Evolutionary conservation across 2,888 invertebrate genomes (phyloP).

Genomic region (Sturmia bella): DNA sequence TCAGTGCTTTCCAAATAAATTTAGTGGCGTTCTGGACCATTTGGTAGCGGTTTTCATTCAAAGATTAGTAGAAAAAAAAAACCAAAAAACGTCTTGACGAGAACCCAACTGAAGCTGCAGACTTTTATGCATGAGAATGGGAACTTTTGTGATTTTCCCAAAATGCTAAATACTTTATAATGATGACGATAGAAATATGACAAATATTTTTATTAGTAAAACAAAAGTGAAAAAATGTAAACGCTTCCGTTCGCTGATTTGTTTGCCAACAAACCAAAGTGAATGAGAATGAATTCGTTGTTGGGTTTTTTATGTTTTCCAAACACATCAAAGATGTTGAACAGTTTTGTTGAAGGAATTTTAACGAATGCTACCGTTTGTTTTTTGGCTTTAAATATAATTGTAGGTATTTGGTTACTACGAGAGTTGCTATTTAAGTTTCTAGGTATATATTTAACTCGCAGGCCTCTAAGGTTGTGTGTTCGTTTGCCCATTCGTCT

Average conservation of each 20-base stretch:
- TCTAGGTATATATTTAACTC: constrained; percentile 16
- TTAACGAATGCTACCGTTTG: constrained; percentile 69
- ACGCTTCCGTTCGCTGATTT: constrained; percentile 64
- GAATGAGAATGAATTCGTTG: not conserved
- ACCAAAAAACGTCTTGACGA: not conserved
- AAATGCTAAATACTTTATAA: constrained; percentile 34
- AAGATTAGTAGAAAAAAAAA: not conserved
- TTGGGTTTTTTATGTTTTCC: not conserved
- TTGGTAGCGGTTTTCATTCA: constrained; percentile 61
- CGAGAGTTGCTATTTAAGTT: constrained; percentile 37
- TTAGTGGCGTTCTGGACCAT: constrained; percentile 51
- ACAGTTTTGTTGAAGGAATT: constrained; percentile 46
- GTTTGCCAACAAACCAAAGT: not conserved
- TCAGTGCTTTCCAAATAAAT: constrained; percentile 20
- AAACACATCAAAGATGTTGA: not conserved
- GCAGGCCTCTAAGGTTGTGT: not conserved
- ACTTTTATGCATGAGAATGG: constrained; percentile 42
- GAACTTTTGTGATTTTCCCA: constrained; percentile 49
- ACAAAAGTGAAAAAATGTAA: constrained; percentile 60
- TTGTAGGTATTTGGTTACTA: constrained; percentile 46
- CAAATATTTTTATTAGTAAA: constrained; percentile 69
- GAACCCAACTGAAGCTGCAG: constrained; percentile 18
- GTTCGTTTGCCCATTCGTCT: not conserved
- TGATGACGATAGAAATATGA: constrained; percentile 51
- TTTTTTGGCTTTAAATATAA: constrained; percentile 56